These are phyloP conservation scores for Hydroisotoma schaefferi DNA, from an alignment of 2,888 invertebrate species.

Conservation along the genomic window DNA sequence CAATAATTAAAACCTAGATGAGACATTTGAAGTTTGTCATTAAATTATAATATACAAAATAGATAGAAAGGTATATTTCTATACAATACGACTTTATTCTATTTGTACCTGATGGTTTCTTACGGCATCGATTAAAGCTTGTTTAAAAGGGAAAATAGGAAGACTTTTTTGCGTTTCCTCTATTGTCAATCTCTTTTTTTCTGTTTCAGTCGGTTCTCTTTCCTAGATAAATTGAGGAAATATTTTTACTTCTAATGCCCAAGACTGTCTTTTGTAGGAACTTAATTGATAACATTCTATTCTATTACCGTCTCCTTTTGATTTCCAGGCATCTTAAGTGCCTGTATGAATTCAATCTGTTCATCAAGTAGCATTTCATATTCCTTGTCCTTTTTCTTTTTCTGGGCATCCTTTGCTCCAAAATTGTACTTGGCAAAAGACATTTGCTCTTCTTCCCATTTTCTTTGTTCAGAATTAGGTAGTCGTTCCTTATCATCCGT, in stretches of 20 bases:
- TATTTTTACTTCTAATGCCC: too few relatives aligned
- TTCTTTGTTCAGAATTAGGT: constrained; percentile 63
- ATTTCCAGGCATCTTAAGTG: constrained; percentile 72
- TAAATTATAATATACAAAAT: constrained; percentile 3
- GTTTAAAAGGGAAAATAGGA: constrained; percentile 88
- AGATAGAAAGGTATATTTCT: background rate
- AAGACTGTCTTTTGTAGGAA: background rate
- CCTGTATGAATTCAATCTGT: constrained; percentile 96
- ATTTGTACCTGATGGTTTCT: constrained; percentile 68
- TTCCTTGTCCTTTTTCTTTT: constrained; percentile 60
- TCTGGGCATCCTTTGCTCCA: constrained; percentile 79
- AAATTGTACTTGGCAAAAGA: constrained; percentile 86
- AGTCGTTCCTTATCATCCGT: constrained; percentile 76
- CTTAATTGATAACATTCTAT: background rate
- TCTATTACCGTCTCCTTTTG: constrained; percentile 51
- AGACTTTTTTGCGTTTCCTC: constrained; percentile 88
- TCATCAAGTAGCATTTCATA: constrained; percentile 93
- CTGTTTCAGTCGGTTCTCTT: constrained; percentile 62
- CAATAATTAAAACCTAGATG: constrained; percentile 76
- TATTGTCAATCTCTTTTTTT: constrained; percentile 73
- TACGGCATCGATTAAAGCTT: constrained; percentile 87
- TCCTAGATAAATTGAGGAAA: constrained; percentile 50
- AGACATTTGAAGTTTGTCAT: constrained; percentile 16
- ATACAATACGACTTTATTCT: background rate
- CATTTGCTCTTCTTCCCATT: constrained; percentile 98